Evolutionary conservation across 2,888 invertebrate species (phyloP), one percentile per base, ranked within the genome.

Genomic region (Junonia oenone): DNA sequence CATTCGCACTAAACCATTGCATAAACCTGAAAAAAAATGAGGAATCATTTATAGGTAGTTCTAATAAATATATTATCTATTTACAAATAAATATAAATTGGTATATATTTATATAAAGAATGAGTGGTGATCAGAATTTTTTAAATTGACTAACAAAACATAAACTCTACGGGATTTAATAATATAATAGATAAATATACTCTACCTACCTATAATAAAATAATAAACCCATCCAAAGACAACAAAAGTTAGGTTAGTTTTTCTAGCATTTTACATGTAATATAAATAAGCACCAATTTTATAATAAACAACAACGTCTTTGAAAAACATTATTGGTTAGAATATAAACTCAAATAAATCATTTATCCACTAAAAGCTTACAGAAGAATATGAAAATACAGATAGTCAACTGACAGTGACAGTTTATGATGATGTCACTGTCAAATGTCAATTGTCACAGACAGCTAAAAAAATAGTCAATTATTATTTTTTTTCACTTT

Each of bases 351-450:
- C 15, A 26, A n/a, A 22, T 22, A 43, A 13, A 43, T 43, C 11
- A 43, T 26, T 6, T 43, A 26, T 22, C 13, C 22, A 13, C 6
- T 13, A 43, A 26, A 26, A 26, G 26, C 26, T 26, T 22, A 43
- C 13, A 43, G 13, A 26, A 45, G 13, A 46, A 52, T 51, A 52
- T 14, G 26, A 45, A 52, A 46, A 37, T 46, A 52, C 17, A 52
- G 5, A 13, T 43, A 43, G 33, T n/a, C 22, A 27, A 14, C 29
- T 52, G 52, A 52, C 52, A 52, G 29, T 52, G 52, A 52, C 52
- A 35, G 37, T 14, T 37, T 35, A 46, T 29, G 17, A 38, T 46
- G 45, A 52, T 52, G 52, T 52, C 52, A 52, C 38, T 52, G 52
- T 52, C 52, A 46, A n/a, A 8, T 27, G 27, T 27, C 27, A 27